These are phyloP conservation scores for Drosophila multiciliata DNA, from an alignment of 2,888 invertebrate genomes.

Conservation along the genomic window DNA sequence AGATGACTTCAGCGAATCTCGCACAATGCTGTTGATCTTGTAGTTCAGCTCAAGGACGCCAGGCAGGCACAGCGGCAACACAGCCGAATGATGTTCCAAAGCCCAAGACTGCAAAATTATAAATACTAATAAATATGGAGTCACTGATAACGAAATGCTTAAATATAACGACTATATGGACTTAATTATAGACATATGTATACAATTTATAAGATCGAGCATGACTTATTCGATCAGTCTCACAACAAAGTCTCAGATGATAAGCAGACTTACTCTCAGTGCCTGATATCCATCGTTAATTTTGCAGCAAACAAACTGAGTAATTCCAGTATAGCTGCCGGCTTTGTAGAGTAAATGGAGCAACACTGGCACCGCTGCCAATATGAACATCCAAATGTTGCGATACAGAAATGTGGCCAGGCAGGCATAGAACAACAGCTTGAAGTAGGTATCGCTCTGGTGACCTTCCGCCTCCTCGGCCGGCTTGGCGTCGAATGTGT, in stretches of 20 bases:
- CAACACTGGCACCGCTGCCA: constrained; percentile 90
- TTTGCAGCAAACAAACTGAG: constrained; percentile 75
- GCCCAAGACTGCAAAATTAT: constrained; percentile 85
- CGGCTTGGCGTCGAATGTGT: constrained; percentile 66
- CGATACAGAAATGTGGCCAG: constrained; percentile 94
- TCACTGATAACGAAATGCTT: neutral
- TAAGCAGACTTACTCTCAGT: constrained; percentile 53
- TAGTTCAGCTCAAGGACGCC: constrained; percentile 90
- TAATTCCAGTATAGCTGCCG: constrained; percentile 81
- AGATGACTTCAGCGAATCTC: constrained; percentile 89
- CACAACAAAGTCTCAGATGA: neutral
- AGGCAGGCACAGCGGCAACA: constrained; percentile 91
- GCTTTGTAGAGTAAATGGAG: constrained; percentile 80
- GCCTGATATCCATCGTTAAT: constrained; percentile 67
- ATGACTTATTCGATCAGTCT: neutral
- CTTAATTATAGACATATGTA: neutral
- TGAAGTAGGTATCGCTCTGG: constrained; percentile 90
- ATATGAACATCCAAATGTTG: constrained; percentile 92
- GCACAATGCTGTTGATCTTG: constrained; percentile 88
- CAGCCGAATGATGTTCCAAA: constrained; percentile 87
- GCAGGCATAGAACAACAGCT: constrained; percentile 92
- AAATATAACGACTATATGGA: neutral
- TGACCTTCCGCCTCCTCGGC: constrained; percentile 81
- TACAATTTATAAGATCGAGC: neutral
- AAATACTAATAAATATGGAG: neutral